Evolutionary conservation across 1,140 invertebrate genomes (phyloP).

Genomic region (Platyscapa corneri): DNA sequence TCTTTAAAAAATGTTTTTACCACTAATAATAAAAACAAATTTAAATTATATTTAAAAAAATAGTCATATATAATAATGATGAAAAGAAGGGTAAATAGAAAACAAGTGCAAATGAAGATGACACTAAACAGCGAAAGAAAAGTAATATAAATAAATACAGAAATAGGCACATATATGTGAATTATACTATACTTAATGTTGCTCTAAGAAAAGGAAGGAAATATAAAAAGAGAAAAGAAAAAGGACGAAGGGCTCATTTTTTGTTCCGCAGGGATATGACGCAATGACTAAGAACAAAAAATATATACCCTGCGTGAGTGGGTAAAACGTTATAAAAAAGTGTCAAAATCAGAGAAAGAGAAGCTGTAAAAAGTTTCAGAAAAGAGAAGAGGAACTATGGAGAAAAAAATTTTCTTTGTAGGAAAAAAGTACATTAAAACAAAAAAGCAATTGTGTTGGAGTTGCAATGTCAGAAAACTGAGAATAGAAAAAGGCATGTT

Average conservation of each 20-base stretch:
- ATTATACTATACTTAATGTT: neutral
- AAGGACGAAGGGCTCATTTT: slow-evolving; percentile 34
- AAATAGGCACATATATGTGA: neutral
- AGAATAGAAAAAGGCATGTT: neutral
- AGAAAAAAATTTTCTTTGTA: neutral
- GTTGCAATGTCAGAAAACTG: neutral
- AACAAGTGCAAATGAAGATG: too few relatives aligned
- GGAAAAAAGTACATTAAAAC: neutral
- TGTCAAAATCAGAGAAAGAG: slow-evolving; percentile 25
- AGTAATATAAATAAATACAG: too few relatives aligned
- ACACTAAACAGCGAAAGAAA: too few relatives aligned
- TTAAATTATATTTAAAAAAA: neutral
- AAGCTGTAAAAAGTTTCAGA: slow-evolving; percentile 17
- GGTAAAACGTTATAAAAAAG: neutral
- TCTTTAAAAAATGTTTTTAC: too few relatives aligned
- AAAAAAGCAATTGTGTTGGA: neutral
- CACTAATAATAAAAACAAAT: neutral
- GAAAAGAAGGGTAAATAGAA: neutral
- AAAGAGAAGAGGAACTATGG: neutral
- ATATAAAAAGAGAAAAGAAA: neutral
- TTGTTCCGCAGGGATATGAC: slow-evolving; percentile 4
- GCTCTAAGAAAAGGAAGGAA: neutral
- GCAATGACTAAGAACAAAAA: slow-evolving; percentile 7
- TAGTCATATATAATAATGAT: too few relatives aligned
- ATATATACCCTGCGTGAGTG: neutral